Conservation (phyloP, 2,113 vertebrate genomes). For the Plestiodon gilberti region DNA sequence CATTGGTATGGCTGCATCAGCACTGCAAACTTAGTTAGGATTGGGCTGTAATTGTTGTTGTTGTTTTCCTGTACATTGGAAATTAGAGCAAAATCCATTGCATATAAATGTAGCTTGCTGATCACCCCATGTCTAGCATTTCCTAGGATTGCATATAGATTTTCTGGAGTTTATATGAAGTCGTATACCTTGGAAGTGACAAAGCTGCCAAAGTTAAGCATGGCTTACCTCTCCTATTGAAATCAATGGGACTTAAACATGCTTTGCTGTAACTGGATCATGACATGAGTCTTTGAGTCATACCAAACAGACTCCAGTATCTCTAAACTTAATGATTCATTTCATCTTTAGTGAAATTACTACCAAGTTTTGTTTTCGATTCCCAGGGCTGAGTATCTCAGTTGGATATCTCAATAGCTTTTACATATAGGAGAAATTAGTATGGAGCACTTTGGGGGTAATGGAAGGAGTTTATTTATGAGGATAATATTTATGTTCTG, state of each 20-base stretch:
- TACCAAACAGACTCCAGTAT: neutral
- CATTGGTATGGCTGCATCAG: too few species aligned
- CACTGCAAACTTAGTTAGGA: too few species aligned
- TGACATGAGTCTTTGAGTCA: neutral
- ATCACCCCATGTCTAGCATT: neutral
- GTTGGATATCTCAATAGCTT: neutral
- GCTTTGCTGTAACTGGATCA: neutral
- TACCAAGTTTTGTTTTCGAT: neutral
- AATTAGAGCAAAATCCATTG: neutral
- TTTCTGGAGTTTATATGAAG: neutral
- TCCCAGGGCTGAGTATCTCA: neutral
- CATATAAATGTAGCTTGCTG: neutral
- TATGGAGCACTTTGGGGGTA: neutral
- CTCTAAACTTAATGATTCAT: neutral
- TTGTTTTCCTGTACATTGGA: neutral
- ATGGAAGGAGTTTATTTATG: constrained; percentile 11
- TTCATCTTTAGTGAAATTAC: neutral
- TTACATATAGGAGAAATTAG: neutral
- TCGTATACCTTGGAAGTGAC: neutral
- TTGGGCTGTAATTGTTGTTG: neutral
- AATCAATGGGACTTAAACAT: neutral
- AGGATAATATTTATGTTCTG: neutral
- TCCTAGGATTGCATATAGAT: neutral
- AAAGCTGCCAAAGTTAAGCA: neutral
- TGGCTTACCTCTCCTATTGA: neutral